Percentiles rank a stretch among this genome's conserved stretches.
Conservation (phyloP, 2,888 invertebrate species). For the Himalopsyche japonica region DNA sequence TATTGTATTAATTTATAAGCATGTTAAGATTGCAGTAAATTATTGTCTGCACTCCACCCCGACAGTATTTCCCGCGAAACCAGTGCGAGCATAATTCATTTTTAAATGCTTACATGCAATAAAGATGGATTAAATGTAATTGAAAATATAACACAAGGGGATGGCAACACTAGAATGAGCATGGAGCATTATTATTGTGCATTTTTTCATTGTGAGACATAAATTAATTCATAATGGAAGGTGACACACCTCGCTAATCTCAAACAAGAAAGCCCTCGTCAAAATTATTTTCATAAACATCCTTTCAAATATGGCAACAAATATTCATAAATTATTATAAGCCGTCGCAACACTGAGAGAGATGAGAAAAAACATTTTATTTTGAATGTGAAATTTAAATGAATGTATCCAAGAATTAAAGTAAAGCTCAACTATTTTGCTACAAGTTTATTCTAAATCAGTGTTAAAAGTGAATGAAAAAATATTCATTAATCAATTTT, state of each 20-base stretch:
- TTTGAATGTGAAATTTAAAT: not conserved
- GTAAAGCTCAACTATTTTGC: no score
- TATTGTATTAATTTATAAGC: no score
- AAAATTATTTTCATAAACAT: constrained; percentile 40
- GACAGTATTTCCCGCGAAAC: not conserved
- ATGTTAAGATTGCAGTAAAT: no score
- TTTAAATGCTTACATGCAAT: constrained; percentile 41
- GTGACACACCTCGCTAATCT: constrained; percentile 41
- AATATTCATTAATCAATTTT: no score
- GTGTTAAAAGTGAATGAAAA: no score
- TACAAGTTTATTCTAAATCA: no score
- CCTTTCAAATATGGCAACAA: constrained; percentile 33
- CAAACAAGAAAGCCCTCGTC: constrained; percentile 30
- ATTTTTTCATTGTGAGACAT: constrained; percentile 32
- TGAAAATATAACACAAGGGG: constrained; percentile 39
- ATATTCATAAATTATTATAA: constrained; percentile 40
- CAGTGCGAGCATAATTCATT: constrained; percentile 32
- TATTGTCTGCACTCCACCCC: not conserved
- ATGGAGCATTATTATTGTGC: constrained; percentile 27
- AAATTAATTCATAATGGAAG: constrained; percentile 40
- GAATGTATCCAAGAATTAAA: no score
- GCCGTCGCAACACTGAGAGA: not conserved
- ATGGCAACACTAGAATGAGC: constrained; percentile 19
- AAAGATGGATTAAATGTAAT: constrained; percentile 41
- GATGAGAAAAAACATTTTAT: not conserved